Base-by-base conservation (phyloP, 2,113 vertebrate species). In the Chaenocephalus aceratus region DNA sequence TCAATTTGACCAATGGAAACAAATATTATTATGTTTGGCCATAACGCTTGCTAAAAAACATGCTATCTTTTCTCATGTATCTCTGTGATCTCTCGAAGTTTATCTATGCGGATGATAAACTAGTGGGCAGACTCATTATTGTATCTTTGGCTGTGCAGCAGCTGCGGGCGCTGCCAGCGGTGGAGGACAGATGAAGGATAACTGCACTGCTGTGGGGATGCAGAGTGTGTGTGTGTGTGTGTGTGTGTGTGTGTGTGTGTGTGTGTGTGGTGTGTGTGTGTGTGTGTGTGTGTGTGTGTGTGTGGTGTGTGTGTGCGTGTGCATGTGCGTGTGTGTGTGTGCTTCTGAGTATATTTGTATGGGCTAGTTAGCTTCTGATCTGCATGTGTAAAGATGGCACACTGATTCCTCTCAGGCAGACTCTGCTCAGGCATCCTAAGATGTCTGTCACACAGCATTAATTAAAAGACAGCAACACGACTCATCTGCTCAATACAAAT, bases 131-230 rank as follows among this genome's bases (percentile, higher is more conserved):
- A 65, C 36, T 87, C 59, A 69, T 86, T 77, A 80, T 64, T 69
- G 73, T 65, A 53, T 70, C 48, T 59, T 81, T 30, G 76, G 58
- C 66, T 75, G 80, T 71, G 75, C 75, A 53, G 73, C 81, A 83
- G 83, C 88, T 86, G 83, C 60, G 64, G 75, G 75, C 80, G 16
- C 67, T 72, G 84, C 75, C 75, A 75, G 79, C 18, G 79, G 65
- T 72, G 75, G 56, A 81, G 71, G 75, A 75, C 69, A 58, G 78
- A 80, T 73, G 73, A 82, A 82, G 84, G 70, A 80, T 82, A 89
- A 82, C 68, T 86, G 79, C 69, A n/a, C 46, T 23, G 84, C 77
- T 73, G 36, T 41, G n/a, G 56, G 68, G 23, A 16, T 23, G 69
- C 15, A 75, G 74, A 46, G 13, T 0, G 36, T 6, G 5, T 41